Percentiles rank a stretch among this genome's conserved stretches.
Evolutionary conservation across 1,140 invertebrate genomes (phyloP).

Genomic region (Drosophila rufa): DNA sequence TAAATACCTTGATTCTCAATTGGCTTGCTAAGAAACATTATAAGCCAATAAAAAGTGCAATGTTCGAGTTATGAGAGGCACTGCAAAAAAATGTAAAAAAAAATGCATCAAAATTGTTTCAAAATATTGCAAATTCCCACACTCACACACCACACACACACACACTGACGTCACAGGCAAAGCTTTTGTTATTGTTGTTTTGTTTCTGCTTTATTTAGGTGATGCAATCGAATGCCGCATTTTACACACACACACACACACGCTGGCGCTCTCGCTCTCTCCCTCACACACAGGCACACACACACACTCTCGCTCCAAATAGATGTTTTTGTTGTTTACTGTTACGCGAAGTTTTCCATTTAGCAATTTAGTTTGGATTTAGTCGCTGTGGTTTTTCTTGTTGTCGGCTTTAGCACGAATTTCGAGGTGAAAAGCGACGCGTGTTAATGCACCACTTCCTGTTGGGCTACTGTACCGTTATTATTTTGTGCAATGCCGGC

Average conservation of each 20-base stretch:
- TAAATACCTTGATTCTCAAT: neutral
- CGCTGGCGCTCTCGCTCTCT: neutral
- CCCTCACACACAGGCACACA: slow-evolving; percentile 11
- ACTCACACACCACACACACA: slow-evolving; percentile 3
- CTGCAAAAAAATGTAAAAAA: neutral
- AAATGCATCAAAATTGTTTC: slow-evolving; percentile 4
- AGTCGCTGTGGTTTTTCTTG: slow-evolving; percentile 32
- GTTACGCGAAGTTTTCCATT: slow-evolving; percentile 49
- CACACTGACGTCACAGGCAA: slow-evolving; percentile 12
- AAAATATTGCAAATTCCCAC: slow-evolving; percentile 4
- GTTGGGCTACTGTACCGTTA: slow-evolving; percentile 80
- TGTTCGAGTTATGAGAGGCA: neutral
- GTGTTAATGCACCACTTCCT: slow-evolving; percentile 84
- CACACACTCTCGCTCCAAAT: slow-evolving; percentile 21
- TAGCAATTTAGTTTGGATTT: slow-evolving; percentile 18
- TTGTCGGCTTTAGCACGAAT: slow-evolving; percentile 49
- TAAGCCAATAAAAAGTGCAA: neutral
- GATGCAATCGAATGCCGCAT: slow-evolving; percentile 65
- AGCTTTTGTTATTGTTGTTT: slow-evolving; percentile 30
- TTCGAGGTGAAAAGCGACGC: slow-evolving; percentile 62
- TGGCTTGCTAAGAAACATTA: neutral
- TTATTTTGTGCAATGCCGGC: slow-evolving; percentile 76
- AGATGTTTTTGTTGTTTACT: slow-evolving; percentile 43
- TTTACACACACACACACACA: slow-evolving; percentile 8
- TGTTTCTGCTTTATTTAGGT: slow-evolving; percentile 50